phyloP scores from a whole-genome alignment of 2,113 vertebrate species.

The Phoxinus phoxinus region DNA sequence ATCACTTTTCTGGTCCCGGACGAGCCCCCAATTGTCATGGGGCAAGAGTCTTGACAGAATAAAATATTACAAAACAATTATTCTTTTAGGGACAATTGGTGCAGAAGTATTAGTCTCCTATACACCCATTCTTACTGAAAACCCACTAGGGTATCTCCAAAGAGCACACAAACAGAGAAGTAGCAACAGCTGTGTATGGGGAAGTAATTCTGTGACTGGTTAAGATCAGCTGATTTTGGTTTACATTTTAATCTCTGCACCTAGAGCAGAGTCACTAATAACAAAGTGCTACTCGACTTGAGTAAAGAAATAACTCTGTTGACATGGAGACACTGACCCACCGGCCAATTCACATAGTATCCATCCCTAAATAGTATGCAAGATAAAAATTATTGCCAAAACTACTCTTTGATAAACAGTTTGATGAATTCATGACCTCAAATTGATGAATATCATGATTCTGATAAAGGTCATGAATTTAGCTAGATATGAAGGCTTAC shows the following conservation, averaged over 20 bases:
- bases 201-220: background rate
- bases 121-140: background rate
- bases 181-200: constrained; percentile 17
- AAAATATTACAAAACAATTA: no score
- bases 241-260: background rate
- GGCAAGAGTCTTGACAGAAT: no score
- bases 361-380: background rate
- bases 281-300: background rate
- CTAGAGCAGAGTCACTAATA: background rate
- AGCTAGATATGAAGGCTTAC: no score
- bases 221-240: background rate
- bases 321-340: background rate
- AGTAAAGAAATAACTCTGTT: background rate
- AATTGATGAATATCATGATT: no score
- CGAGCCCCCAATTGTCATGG: no score
- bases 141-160: background rate
- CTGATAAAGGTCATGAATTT: no score
- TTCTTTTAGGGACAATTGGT: no score
- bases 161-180: constrained; percentile 1
- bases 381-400: no score
- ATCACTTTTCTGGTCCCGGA: no score
- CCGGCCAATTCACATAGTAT: background rate
- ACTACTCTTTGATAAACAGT: no score
- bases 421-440: no score
- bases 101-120: no score